Conservation (phyloP, 2,888 invertebrate genomes). For the Cantharis lateralis region DNA sequence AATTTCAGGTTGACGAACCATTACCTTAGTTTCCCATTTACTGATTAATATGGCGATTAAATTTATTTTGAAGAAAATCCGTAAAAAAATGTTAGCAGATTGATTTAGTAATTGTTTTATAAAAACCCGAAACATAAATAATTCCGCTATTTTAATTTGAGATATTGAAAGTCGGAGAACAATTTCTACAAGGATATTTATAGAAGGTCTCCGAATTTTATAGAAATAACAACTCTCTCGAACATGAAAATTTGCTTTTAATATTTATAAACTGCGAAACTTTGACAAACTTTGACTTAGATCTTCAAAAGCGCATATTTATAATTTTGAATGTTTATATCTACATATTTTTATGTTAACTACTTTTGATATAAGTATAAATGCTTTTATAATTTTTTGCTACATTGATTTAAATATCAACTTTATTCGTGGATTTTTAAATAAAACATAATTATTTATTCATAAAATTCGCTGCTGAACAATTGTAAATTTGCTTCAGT, state of each 20-base stretch:
- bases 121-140: neutral
- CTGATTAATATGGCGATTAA: neutral
- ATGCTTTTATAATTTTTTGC: neutral
- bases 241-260: conserved; percentile 1
- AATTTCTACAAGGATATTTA: neutral
- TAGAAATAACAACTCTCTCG: neutral
- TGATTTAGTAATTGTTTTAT: neutral
- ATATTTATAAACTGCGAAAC: conserved; percentile 1
- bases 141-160: neutral
- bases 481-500: too few relatives aligned
- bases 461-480: neutral
- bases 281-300: neutral
- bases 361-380: neutral
- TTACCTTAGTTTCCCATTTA: neutral
- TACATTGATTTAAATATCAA: neutral
- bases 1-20: neutral
- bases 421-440: neutral
- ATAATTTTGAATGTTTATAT: neutral
- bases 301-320: conserved; percentile 5
- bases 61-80: neutral
- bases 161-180: neutral
- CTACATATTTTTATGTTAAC: neutral
- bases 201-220: neutral
- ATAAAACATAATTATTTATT: neutral
- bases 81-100: neutral